phyloP scores from a whole-genome alignment of 2,888 invertebrate species.

The Euphydryas editha region DNA sequence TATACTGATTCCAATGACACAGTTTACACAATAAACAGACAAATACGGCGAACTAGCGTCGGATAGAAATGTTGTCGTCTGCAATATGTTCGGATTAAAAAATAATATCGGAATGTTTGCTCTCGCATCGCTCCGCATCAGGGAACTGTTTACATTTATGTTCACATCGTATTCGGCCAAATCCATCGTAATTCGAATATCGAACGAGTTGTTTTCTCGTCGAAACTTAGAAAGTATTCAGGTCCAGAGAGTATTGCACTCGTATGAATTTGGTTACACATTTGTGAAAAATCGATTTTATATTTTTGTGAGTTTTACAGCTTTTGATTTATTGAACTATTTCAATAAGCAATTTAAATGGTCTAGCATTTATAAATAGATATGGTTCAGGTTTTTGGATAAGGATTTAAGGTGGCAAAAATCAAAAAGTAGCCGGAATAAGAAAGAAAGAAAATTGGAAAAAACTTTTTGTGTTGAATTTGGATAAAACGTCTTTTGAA shows the following conservation, averaged over 20 bases:
- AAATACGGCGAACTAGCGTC: slow-evolving; percentile 52
- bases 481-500: no score
- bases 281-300: no score
- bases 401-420: no score
- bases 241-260: neutral
- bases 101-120: slow-evolving; percentile 67
- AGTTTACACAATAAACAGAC: slow-evolving; percentile 52
- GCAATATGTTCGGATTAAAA: slow-evolving; percentile 79
- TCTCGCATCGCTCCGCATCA: slow-evolving; percentile 67
- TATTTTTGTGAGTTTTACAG: no score
- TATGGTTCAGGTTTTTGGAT: no score
- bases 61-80: slow-evolving; percentile 61
- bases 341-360: no score
- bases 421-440: no score
- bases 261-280: neutral
- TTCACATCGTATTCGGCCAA: slow-evolving; percentile 9
- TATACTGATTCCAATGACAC: slow-evolving; percentile 25
- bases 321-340: no score
- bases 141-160: slow-evolving; percentile 50
- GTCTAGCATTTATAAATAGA: no score
- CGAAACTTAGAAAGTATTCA: neutral
- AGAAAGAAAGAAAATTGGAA: no score
- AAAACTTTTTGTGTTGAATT: no score
- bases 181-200: slow-evolving; percentile 1
- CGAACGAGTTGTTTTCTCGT: neutral